phyloP scores from a whole-genome alignment of 53 echinoderm and acorn worm species.

The Arbacia lixula region DNA sequence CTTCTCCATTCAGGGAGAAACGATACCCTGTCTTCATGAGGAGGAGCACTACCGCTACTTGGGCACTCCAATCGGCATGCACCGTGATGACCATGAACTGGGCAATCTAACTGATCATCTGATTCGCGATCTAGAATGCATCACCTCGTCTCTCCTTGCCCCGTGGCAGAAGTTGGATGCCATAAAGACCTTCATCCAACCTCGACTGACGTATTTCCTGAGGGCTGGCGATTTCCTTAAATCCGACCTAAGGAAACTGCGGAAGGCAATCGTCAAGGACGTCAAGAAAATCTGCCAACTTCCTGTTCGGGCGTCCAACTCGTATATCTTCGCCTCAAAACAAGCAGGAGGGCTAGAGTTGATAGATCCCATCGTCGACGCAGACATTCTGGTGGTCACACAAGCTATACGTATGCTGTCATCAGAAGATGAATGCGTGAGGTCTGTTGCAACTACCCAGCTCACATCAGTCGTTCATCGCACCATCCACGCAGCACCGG shows the following conservation, averaged over 20 bases:
- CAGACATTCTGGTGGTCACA: background rate
- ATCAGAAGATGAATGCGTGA: background rate
- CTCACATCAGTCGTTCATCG: too few species aligned
- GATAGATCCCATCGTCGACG: background rate
- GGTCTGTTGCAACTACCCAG: too few species aligned
- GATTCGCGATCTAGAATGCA: background rate
- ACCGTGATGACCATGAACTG: conserved; percentile 4
- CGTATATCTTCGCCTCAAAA: background rate
- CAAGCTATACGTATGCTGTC: background rate
- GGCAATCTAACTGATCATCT: background rate
- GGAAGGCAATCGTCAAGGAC: background rate
- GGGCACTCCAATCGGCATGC: conserved; percentile 46
- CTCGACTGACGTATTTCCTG: too few species aligned
- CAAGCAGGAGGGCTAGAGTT: background rate
- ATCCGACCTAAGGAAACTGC: too few species aligned
- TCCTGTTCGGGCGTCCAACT: background rate
- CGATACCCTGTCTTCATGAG: conserved; percentile 1
- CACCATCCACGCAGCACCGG: too few species aligned
- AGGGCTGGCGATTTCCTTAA: too few species aligned
- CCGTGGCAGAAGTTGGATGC: conserved; percentile 55
- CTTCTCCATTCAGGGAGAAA: background rate
- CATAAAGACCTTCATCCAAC: conserved; percentile 4
- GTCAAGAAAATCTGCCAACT: background rate
- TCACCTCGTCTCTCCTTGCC: conserved; percentile 35
- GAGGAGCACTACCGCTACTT: conserved; percentile 44